Evolutionary conservation across 2,113 vertebrate genomes (phyloP), one percentile per base, ranked within the genome.

Genomic region (Pelusios castaneus): DNA sequence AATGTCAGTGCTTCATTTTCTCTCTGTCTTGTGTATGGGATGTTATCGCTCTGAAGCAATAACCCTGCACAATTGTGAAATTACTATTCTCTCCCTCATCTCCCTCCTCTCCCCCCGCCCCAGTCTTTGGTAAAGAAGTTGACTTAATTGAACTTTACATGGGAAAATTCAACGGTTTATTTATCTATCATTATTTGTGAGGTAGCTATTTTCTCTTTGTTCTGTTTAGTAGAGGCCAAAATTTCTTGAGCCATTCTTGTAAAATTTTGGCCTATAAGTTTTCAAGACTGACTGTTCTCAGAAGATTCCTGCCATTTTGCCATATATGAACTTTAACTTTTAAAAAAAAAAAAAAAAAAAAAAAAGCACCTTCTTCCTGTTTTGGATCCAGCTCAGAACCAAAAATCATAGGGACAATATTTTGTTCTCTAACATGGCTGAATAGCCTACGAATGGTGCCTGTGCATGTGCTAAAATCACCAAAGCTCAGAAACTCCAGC

Each of bases 11-110:
- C 70, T 52, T 25, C 22, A 41, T 24, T 41, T 45, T 24, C 21
- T 85, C 3, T 34, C 60, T 67, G 34, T n/a, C 14, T 82, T 38
- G 58, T 9, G 19, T 41, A 41, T 2, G 14, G 10, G 21, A 2
- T 85, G 81, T 80, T 56, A 81, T 25, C 38, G 22, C 51, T 24
- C 13, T 70, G 21, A 84, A 88, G 31, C 83, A 52, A 76, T 45
- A 41, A 2, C 2, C 10, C 38, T 47, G 24, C 0, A 85, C 45
- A 88, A 8, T 25, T 81, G 47, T 0, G 0, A 80, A 83, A 27
- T 13, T 41, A 22, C 11, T 0, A 7, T 34, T 73, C 60, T 63
- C 58, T 34, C 17, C 17, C 17, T 67, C 51, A 17, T 14, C 13
- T 17, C 51, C 13, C 49, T 13, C 47, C 47, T 8, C 47, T 49